Base-by-base conservation (phyloP, 2,888 invertebrate genomes). In the Leptinotarsa tumamoca region DNA sequence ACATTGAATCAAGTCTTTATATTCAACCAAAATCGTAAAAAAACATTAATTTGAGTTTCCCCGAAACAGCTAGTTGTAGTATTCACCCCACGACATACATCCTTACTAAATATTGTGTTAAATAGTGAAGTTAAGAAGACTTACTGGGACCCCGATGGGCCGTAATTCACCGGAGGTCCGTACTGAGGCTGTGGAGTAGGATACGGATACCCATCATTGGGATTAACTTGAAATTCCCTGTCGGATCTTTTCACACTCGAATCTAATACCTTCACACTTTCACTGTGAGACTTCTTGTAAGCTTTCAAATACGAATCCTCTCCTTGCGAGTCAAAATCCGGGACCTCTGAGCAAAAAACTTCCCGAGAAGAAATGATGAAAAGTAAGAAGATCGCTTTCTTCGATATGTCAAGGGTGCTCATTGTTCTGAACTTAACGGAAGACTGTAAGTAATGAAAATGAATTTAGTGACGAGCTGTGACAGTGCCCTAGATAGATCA, bases 401-500 rank as follows among this genome's bases (percentile, higher is more conserved):
- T 70, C 69, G 56, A 54, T 27, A 43, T 68, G 17, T 68, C 15
- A 43, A 68, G 52, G 69, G 56, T 69, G 70, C 49, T 58, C 51
- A 70, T 70, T 33, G 58, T 56, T 70, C 58, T 43, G 49, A 17
- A 56, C 58, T 70, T 49, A 70, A 58, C 54, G 33, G 58, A 49
- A 49, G 56, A 70, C 70, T 70, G 58, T 49, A 58, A 70, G 43
- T 54, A 49, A 58, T 70, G 43, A 70, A 70, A 70, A 70, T 21
- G 69, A 43, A 50, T 50, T 58, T 1, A 18, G 17, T 69, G 70
- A 54, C 49, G 17, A 21, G 61, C 49, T 50, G 56, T 43, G 56
- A 43, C 15, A 70, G 70, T 70, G 70, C 70, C 70, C 70, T 70
- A 54, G 70, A 43, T 43, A 43, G 43, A 70, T 70, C 58, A 50